These are phyloP conservation scores for Ancistrus triradiatus DNA, from an alignment of 2,113 vertebrate species.

Conservation along the genomic window DNA sequence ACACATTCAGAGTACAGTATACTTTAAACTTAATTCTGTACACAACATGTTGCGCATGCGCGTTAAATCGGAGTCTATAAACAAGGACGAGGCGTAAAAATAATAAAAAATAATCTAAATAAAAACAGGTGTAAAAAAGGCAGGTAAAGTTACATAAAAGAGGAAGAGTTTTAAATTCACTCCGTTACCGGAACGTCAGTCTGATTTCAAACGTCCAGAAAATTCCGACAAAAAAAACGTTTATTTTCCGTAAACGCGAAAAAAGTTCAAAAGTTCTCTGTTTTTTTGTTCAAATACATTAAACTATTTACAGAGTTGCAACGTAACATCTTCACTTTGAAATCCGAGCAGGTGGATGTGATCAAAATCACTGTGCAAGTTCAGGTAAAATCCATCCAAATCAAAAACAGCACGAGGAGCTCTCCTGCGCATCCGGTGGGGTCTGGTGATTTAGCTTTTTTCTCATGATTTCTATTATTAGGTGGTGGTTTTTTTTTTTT, in stretches of 20 bases:
- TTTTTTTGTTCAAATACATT: constrained; percentile 52
- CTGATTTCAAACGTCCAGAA: no score
- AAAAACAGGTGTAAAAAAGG: constrained; percentile 1
- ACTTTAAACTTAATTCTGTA: constrained; percentile 52
- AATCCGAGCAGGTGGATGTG: constrained; percentile 58
- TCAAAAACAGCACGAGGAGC: constrained; percentile 37
- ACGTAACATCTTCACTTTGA: constrained; percentile 63
- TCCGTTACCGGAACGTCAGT: neutral
- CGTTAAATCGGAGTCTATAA: constrained; percentile 25
- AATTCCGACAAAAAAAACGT: no score
- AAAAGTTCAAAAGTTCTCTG: neutral
- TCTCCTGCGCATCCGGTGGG: constrained; percentile 85
- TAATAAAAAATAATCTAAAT: constrained; percentile 49
- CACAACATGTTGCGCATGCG: constrained; percentile 65
- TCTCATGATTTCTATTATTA: no score
- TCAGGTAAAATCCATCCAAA: constrained; percentile 79
- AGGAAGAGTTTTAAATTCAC: constrained; percentile 13
- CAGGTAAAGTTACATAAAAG: neutral
- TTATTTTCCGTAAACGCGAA: neutral
- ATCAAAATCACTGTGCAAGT: constrained; percentile 74
- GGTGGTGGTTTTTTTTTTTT: constrained; percentile 60
- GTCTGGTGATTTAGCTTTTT: neutral
- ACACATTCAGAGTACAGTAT: constrained; percentile 59
- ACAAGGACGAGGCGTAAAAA: neutral
- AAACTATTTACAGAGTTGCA: constrained; percentile 64